Percentiles rank a stretch among this genome's conserved stretches.
Evolutionary conservation across 2,888 invertebrate species (phyloP).

Genomic region (Mythimna impura): DNA sequence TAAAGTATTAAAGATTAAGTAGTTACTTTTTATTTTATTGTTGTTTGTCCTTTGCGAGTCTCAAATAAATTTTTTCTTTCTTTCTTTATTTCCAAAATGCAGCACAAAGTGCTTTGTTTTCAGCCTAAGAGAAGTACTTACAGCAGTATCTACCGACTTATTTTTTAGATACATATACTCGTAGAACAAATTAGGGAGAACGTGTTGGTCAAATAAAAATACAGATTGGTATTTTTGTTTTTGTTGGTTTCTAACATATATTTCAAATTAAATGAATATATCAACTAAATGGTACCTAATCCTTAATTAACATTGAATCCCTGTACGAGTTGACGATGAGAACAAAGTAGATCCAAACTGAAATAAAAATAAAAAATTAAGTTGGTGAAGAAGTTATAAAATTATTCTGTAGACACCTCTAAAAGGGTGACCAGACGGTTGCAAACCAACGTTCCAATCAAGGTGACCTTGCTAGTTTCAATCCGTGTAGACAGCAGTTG

Average conservation of each 20-base stretch:
- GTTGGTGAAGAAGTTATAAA: background rate
- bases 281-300: background rate
- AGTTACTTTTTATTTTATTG: no score
- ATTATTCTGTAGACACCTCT: background rate
- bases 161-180: background rate
- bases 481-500: no score
- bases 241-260: slow-evolving; percentile 8
- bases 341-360: slow-evolving; percentile 71
- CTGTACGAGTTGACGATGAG: slow-evolving; percentile 69
- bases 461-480: no score
- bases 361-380: slow-evolving; percentile 26
- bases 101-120: no score
- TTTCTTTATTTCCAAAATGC: no score
- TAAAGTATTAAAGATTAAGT: no score
- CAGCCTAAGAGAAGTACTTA: no score
- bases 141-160: background rate
- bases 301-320: slow-evolving; percentile 51
- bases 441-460: no score
- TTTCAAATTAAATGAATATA: slow-evolving; percentile 12
- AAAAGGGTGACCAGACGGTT: no score
- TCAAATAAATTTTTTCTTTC: no score
- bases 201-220: slow-evolving; percentile 9
- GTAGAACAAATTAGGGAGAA: background rate
- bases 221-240: background rate
- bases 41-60: no score